A percentile compares a stretch with the other conserved stretches of the same genome.
phyloP scores from a whole-genome alignment of 2,797 vertebrate genomes.

The Trichosurus vulpecula region DNA sequence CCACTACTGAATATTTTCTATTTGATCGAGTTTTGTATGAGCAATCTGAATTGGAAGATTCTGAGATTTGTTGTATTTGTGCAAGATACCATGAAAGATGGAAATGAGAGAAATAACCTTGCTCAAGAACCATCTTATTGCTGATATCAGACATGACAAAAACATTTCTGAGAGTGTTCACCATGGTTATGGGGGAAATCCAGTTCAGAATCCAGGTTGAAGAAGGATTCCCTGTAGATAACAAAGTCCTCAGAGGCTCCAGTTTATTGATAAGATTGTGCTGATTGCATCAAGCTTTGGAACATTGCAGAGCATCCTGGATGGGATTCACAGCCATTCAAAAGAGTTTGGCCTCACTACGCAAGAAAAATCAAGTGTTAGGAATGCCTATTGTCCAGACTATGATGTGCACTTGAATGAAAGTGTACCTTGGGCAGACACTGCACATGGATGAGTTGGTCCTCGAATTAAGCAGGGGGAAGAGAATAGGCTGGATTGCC shows the following conservation, averaged over 20 bases:
- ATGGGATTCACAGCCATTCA: background rate
- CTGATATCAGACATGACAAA: background rate
- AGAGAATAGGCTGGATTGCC: background rate
- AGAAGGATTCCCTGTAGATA: background rate
- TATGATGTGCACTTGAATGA: background rate
- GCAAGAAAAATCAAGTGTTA: background rate
- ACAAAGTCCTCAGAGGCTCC: background rate
- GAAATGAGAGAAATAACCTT: background rate
- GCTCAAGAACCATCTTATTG: background rate
- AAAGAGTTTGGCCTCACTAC: background rate
- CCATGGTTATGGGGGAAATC: background rate
- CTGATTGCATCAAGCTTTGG: background rate
- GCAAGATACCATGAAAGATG: background rate
- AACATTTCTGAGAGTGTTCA: background rate
- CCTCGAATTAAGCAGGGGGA: background rate
- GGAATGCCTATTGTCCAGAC: background rate
- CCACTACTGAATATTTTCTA: slow-evolving; percentile 26
- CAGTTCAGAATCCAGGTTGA: background rate
- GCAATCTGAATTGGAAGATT: slow-evolving; percentile 54
- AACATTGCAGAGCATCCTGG: background rate
- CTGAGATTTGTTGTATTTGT: background rate
- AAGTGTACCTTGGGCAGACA: background rate
- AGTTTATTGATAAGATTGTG: background rate
- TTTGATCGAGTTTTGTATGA: slow-evolving; percentile 43
- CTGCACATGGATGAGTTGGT: background rate